Evolutionary conservation across 2,113 vertebrate genomes (phyloP), one percentile per base, ranked within the genome.

Genomic region (Nyctibius bracteatus): DNA sequence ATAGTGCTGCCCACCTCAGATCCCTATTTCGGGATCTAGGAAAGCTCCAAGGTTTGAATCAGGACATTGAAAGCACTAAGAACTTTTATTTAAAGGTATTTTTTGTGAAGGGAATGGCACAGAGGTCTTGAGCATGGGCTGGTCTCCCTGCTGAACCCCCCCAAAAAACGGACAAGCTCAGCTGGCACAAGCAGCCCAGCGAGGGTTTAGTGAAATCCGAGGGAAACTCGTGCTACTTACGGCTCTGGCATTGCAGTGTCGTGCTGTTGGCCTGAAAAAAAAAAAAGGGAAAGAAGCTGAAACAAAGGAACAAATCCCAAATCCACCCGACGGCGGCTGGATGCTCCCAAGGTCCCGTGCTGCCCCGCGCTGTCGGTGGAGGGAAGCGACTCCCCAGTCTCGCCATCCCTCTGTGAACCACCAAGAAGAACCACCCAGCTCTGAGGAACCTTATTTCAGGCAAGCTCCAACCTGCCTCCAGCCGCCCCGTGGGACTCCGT

Each of bases 211-310:
- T 11, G 8, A 68, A 71, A 27, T 16, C 28, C 16, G 0, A 25
- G 66, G 57, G 37, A 24, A 33, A 16, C 3, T 8, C 0, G 1
- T 13, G n/a, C 9, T 91, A 98, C 98, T 98, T 87, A 98, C 98
- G 96, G 96, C 96, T 98, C 98, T 0, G 98, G 98, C 98, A 98
- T 98, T 20, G 93, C 7, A 65, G 30, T 1, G 12, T 35, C 0
- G 20, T 2, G 30, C 10, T 49, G 58, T 8, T 88, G 15, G 12
- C 89, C 98, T 98, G 85, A 2, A 39, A 46, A 57, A n/a, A 18
- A 59, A 47, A 30, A 23, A 15, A 11, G 46, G 18, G 39, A 44
- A 23, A 88, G 10, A 10, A 19, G 28, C 18, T 12, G 39, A n/a
- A 57, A 4, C 28, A 39, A 59, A 39, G 16, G 33, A 31, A 10